Evolutionary conservation across 1,140 invertebrate species (phyloP), one percentile per base, ranked within the genome.

Genomic region (Antheraea pernyi): DNA sequence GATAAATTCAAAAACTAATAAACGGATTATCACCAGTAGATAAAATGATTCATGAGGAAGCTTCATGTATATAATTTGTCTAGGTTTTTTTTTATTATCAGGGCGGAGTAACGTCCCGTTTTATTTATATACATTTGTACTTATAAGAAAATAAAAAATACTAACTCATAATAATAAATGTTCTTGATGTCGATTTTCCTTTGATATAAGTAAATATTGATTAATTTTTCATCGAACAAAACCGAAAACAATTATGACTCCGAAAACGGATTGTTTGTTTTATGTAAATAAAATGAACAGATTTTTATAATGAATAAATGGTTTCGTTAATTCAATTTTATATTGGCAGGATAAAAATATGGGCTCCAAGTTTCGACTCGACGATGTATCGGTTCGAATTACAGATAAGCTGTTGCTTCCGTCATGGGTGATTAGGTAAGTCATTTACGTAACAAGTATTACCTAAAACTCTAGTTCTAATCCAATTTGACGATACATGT

Each of bases 331-430:
- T 1, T 53, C 6, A n/a, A 53, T 53, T 16, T 53, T n/a, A 53
- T n/a, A 13, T 53, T 53, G 16, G 9, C 4, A 53, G 16, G 13
- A 53, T 13, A 53, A 53, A 11, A 53, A 53, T 53, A 53, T 53
- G 13, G 46, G 11, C 13, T 53, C 46, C 16, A n/a, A 53, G 46
- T 53, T 53, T 53, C 46, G 5, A 53, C 16, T 53, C 46, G 22
- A 53, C 46, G 46, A 53, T 53, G 16, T 53, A 53, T 13, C 13
- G 46, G 46, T 53, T 53, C 13, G 16, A 53, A 53, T 53, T 53
- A 53, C 46, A 53, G 46, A 53, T 53, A 53, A 53, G 46, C 46
- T n/a, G 46, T 53, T 53, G 46, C 46, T 53, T 53, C 46, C 13
- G 46, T 53, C 46, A 53, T 53, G 46, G 46, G 11, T 53, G 16